phyloP scores from a whole-genome alignment of 2,113 vertebrate species.

The Scomber scombrus region DNA sequence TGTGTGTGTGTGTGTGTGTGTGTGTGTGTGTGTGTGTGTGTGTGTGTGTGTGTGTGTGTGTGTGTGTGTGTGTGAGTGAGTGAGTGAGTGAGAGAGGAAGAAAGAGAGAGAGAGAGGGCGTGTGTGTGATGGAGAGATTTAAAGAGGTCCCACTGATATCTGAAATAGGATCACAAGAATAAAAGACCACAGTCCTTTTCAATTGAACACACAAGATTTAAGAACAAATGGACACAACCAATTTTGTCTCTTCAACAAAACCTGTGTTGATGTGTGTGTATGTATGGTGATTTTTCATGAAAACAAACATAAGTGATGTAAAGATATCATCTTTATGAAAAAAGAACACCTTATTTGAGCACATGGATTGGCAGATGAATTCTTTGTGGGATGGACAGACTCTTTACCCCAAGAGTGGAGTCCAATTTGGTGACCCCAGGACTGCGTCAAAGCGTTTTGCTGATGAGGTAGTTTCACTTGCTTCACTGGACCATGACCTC shows the following conservation, averaged over 20 bases:
- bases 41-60: neutral
- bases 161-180: slow-evolving; percentile 48
- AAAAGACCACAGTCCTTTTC: slow-evolving; percentile 13
- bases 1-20: neutral
- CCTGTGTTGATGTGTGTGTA: neutral
- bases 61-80: too few species aligned
- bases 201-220: neutral
- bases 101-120: neutral
- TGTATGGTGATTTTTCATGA: neutral
- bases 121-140: neutral
- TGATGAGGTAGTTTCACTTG: slow-evolving; percentile 56
- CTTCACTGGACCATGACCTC: slow-evolving; percentile 50
- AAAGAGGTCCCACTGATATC: slow-evolving; percentile 21
- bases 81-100: too few species aligned
- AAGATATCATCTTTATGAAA: neutral
- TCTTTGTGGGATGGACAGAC: slow-evolving; percentile 23
- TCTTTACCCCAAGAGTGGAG: slow-evolving; percentile 11
- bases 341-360: neutral
- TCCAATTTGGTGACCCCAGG: slow-evolving; percentile 40
- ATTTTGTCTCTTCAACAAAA: neutral
- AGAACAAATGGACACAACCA: slow-evolving; percentile 6
- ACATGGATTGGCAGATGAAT: slow-evolving; percentile 13
- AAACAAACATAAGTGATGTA: neutral
- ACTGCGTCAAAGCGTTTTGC: slow-evolving; percentile 39
- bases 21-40: neutral